Conservation (phyloP, 2,888 invertebrate species). For the Pristionchus japonicus region DNA sequence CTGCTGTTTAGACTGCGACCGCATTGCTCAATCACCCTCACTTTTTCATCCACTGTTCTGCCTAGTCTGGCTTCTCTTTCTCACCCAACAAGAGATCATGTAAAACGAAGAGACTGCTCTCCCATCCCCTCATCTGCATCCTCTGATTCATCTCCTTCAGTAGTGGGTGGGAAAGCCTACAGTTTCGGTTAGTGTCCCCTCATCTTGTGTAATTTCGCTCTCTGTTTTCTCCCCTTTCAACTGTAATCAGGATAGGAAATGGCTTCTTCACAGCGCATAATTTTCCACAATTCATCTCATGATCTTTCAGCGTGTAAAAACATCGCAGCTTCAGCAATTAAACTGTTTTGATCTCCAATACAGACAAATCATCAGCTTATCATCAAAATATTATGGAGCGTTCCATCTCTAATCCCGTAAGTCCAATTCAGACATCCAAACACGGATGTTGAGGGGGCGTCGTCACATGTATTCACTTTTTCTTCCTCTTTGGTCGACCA, state of each 20-base stretch:
- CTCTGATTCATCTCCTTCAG: not conserved
- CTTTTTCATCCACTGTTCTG: not conserved
- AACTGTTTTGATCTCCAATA: not conserved
- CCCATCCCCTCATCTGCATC: not conserved
- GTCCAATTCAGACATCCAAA: not conserved
- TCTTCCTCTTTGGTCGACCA: not conserved
- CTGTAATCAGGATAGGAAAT: not conserved
- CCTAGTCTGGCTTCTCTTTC: not conserved
- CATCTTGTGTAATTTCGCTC: not conserved
- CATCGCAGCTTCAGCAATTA: not conserved
- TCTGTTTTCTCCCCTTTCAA: not conserved
- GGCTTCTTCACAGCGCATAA: not conserved
- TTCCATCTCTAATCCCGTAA: not conserved
- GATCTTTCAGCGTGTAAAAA: not conserved
- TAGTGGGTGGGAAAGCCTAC: slow-evolving; percentile 1
- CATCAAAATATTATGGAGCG: not conserved
- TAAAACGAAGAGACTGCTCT: not conserved
- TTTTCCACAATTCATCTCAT: not conserved
- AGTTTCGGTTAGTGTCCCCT: not conserved
- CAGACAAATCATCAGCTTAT: not conserved
- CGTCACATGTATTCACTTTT: not conserved
- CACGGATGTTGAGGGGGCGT: not conserved
- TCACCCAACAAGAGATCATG: not conserved
- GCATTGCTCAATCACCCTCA: not conserved
- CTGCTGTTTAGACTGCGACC: not conserved